Evolutionary conservation across 2,797 vertebrate genomes (phyloP), one percentile per base, ranked within the genome.

Genomic region (Lagodon rhomboides): DNA sequence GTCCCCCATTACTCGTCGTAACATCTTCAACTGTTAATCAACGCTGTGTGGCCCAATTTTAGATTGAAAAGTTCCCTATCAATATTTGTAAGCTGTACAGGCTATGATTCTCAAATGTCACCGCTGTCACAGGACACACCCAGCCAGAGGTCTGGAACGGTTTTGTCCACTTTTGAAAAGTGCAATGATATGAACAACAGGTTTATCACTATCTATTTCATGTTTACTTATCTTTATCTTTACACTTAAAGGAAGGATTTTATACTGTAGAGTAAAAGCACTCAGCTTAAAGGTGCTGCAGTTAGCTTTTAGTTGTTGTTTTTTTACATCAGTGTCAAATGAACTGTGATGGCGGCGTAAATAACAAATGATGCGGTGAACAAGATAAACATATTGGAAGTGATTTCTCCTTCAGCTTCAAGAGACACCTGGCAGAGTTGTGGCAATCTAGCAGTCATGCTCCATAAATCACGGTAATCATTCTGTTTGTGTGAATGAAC

Each of bases 401-500:
- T 7, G 25, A 56, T 66, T 62, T 58, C 22, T 68, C 38, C 17
- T 63, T 68, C 43, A 66, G 43, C 41, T 60, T 27, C 43, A 50
- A 25, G 27, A 61, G 60, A 49, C 34, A 23, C 49, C 46, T 59
- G 53, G 44, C 46, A 49, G 22, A 38, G 27, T 16, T 11, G 53
- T 8, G 6, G 60, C 54, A 78, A 46, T 67, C 23, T 46, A 7
- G 34, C 55, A 58, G 43, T 47, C 44, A 12, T 8, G 20, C 64
- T 8, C 53, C 65, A 65, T 78, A 27, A 25, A 65, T 73, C 49
- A 67, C 41, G 38, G 73, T 63, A 17, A 53, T 72, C 43, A 56
- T 43, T 64, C 7, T 59, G 46, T 70, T 62, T 70, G 56, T 63
- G 1, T 62, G 38, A 75, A 63, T 77, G 25, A 58, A 44, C 41